Conservation (phyloP, 2,888 invertebrate species). For the Euspilapteryx auroguttella region DNA sequence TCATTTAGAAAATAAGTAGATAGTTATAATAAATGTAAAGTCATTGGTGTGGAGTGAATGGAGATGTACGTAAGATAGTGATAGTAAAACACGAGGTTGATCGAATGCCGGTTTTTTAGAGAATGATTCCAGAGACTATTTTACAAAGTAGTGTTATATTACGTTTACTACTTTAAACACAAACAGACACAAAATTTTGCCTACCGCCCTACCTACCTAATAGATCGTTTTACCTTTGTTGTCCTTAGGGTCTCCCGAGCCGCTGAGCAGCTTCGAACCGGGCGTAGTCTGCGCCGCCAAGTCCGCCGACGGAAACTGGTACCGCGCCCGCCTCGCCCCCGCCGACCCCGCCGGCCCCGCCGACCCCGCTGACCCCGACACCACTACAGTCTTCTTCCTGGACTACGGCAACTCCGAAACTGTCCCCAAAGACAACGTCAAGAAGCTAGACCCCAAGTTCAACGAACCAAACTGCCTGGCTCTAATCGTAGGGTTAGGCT, state of each 20-base stretch:
- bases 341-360: constrained; percentile 54
- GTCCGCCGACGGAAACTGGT: constrained; percentile 70
- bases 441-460: constrained; percentile 47
- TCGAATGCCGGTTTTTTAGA: no score
- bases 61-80: no score
- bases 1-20: no score
- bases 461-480: constrained; percentile 37
- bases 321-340: constrained; percentile 61
- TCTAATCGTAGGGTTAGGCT: constrained; percentile 33
- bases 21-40: no score
- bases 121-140: no score
- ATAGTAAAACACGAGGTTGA: no score
- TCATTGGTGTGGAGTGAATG: no score
- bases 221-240: no score
- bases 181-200: no score
- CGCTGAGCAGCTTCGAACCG: constrained; percentile 36
- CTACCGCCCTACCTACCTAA: no score
- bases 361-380: constrained; percentile 30
- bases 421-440: constrained; percentile 40
- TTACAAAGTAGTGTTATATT: no score
- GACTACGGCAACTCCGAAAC: constrained; percentile 74
- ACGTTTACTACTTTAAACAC: no score
- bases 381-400: constrained; percentile 57
- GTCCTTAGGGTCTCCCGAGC: constrained; percentile 39
- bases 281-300: constrained; percentile 65